phyloP scores from a whole-genome alignment of 30 jellyfish, hydroid and myxozoan genomes.

The Chrysaora quinquecirrha region DNA sequence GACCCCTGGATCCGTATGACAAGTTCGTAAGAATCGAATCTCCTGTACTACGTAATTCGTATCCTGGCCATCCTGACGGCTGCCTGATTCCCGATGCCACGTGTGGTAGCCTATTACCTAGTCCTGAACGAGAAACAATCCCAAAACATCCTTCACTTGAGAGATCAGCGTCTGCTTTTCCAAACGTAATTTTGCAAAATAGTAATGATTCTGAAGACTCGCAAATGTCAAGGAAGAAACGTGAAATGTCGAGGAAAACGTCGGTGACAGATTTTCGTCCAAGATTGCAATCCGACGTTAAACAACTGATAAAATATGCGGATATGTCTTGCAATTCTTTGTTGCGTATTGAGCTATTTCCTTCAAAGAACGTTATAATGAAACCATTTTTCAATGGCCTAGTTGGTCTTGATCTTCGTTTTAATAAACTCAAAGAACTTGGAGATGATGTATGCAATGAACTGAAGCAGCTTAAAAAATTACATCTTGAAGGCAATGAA shows the following conservation, averaged over 20 bases:
- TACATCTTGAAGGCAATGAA: constrained; percentile 50
- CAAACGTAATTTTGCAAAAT: neutral
- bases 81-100: constrained; percentile 53
- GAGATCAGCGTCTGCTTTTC: constrained; percentile 30
- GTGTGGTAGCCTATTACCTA: constrained; percentile 39
- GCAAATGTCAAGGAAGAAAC: neutral
- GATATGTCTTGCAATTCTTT: constrained; percentile 84
- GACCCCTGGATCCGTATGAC: constrained; percentile 44
- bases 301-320: constrained; percentile 56
- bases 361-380: constrained; percentile 14
- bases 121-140: constrained; percentile 16
- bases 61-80: constrained; percentile 89
- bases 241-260: constrained; percentile 6
- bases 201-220: constrained; percentile 19
- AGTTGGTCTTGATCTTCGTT: constrained; percentile 67
- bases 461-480: constrained; percentile 55
- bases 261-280: constrained; percentile 4
- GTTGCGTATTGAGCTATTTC: constrained; percentile 42
- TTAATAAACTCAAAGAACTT: constrained; percentile 54
- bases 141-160: neutral
- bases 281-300: constrained; percentile 12
- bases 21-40: constrained; percentile 40
- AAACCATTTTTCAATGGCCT: constrained; percentile 64
- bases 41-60: constrained; percentile 52
- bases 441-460: constrained; percentile 38